Base-by-base conservation (phyloP, 35 echinoderm and acorn worm genomes). In the Strongylocentrotus purpuratus region DNA sequence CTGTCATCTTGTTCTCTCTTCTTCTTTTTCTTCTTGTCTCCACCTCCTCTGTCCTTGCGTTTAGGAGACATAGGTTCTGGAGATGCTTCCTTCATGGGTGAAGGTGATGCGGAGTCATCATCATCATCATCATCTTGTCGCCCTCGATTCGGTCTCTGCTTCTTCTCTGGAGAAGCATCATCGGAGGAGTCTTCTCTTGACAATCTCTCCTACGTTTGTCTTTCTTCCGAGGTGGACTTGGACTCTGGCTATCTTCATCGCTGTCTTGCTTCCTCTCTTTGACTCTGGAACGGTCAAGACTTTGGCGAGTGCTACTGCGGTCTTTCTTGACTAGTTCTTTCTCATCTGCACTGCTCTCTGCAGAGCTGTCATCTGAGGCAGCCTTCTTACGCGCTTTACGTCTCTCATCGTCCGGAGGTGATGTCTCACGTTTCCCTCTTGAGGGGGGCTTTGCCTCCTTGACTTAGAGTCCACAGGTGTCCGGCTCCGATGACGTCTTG, bases 351-450 rank as follows among this genome's bases (percentile, higher is more conserved):
- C 95, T 96, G 33, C 88, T 94, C 46, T 94, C 87, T 61, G 22
- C 45, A 32, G 86, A 87, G 32, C 88, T 94, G 15, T 91, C 52
- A 95, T 92, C 88, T 32, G 87, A 60, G 55, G 32, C 90, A 14
- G 88, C 31, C 33, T 46, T 50, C 58, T 59, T 58, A 12, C 95
- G 87, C 5, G 46, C 10, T 47, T 94, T 86, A 9, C 45, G 52
- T 86, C 92, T 95, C 65, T 88, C 96, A 90, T 70, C 45, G 25
- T 94, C 95, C 86, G 95, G 48, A 45, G 96, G 47, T 7, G 95
- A 50, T 71, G 28, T 58, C 31, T 87, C 70, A 71, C 91, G 92
- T 92, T 86, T 78, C 48, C 47, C 25, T 50, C 95, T 94, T 28
- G 96, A 87, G 55, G 92, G 92, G 33, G 33, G n/a, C n/a, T 96